Evolutionary conservation across 2,888 invertebrate genomes (phyloP), one percentile per base, ranked within the genome.

Genomic region (Bursaphelenchus okinawaensis): DNA sequence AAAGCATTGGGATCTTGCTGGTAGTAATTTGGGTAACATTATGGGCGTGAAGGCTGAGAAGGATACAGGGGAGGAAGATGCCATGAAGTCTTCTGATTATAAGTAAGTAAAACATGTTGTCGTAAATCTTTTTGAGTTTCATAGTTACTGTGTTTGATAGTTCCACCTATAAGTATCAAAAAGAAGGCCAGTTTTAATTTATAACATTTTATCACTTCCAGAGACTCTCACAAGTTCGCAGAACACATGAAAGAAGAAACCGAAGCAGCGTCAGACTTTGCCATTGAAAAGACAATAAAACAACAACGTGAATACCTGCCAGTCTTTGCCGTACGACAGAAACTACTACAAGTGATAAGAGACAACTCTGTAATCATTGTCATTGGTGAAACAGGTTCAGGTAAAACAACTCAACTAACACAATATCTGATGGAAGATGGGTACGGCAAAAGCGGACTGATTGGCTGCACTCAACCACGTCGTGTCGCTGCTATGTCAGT

Each of bases 401-500:
- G 94, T 19, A 98, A 99, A 84, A 98, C 96, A 0, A 99, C 98
- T 0, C 98, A 80, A 58, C 58, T 80, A 50, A 94, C 95, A 0
- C 96, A 96, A 84, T 98, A 95, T 83, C 86, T 98, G 0, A 92
- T 94, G 83, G 98, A 98, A 84, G 95, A 95, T 78, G 96, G 96
- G 0, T 87, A 83, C 85, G 93, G 92, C 77, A 88, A 88, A 72
- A 88, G 89, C 77, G 95, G 69, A 58, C 90, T 91, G 88, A 91
- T 98, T 75, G 98, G 96, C 0, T 98, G 98, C 84, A 99, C 96
- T 0, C 96, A 96, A 84, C 98, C 98, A 0, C 86, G 98, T 69
- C 87, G 87, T 70, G 94, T 98, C 0, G 98, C 98, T 54, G 96
- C 98, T 69, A 96, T 98, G 96, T 93, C 94, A 0, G 98, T 99